These are phyloP conservation scores for Trichogramma dendrolimi DNA, from an alignment of 2,888 invertebrate genomes.

Conservation along the genomic window DNA sequence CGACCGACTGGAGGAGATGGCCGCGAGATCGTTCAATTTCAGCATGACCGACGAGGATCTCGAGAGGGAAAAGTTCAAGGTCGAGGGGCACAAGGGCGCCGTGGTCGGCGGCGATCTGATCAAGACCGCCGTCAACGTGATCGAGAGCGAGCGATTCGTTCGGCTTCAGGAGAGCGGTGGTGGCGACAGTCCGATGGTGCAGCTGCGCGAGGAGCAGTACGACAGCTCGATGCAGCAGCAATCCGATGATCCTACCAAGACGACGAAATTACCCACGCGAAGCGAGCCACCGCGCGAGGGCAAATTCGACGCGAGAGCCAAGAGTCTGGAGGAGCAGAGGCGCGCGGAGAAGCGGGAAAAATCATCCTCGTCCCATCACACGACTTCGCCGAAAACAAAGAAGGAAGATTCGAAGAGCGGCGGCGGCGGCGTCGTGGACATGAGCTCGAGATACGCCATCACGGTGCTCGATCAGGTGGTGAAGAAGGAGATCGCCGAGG, in stretches of 20 bases:
- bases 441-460: conserved; percentile 46
- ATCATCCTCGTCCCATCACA: conserved; percentile 25
- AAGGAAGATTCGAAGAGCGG: conserved; percentile 40
- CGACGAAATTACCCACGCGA: conserved; percentile 19
- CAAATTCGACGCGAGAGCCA: conserved; percentile 22
- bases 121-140: conserved; percentile 24
- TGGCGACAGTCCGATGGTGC: conserved; percentile 9
- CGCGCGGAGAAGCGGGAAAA: conserved; percentile 41
- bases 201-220: conserved; percentile 20
- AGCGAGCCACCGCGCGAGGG: background rate
- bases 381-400: conserved; percentile 37
- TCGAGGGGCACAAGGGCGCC: background rate
- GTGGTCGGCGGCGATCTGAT: background rate
- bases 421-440: conserved; percentile 36
- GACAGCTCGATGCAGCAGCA: conserved; percentile 1
- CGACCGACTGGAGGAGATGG: conserved; percentile 34
- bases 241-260: background rate
- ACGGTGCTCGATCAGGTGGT: conserved; percentile 54
- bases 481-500: conserved; percentile 69
- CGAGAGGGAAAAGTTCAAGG: conserved; percentile 26
- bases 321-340: conserved; percentile 42
- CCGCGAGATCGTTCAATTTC: conserved; percentile 23
- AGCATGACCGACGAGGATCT: conserved; percentile 18
- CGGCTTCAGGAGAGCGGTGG: conserved; percentile 12
- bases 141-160: conserved; percentile 20